Base-by-base conservation (phyloP, 2,113 vertebrate genomes). In the Oncorhynchus keta region DNA sequence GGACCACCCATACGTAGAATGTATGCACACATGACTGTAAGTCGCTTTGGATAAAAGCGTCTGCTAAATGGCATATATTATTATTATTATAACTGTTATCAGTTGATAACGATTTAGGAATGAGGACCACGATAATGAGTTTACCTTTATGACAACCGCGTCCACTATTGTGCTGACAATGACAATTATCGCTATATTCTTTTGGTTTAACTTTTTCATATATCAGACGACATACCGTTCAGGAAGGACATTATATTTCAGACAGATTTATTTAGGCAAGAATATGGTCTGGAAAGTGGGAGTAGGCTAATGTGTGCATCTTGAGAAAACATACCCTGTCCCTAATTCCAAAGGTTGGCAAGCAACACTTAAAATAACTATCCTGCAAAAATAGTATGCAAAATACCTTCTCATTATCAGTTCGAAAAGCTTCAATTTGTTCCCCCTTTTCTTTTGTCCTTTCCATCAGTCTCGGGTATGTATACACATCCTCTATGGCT, bases 401-500 rank as follows among this genome's bases (percentile, higher is more conserved):
- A 62, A 62, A 62, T 2, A 8, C 59, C 11, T 3, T 22, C 57
- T 69, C 68, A 65, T 75, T 75, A 75, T 79, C 72, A 64, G 73
- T 35, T 7, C 28, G 3, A 32, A 64, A 71, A 79, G 73, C 78
- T 67, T 11, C 73, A 70, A 74, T 65, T 73, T 79, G 39, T 26
- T 51, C 45, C 68, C 35, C 55, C 22, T 6, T 65, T 32, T 72
- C 12, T 49, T 77, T 72, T 64, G 55, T 65, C 39, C 39, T 48
- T 79, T 66, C 51, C 57, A 75, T 20, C 73, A 75, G 73, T 75
- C 65, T 59, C 66, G 11, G 78, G 73, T 57, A 39, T 75, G 24
- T n/a, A 73, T 65, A 79, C 65, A 79, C 64, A 79, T 79, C 72
- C 32, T 79, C 45, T 74, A 74, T 69, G 49, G 49, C 65, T 35